These are phyloP conservation scores for Diabrotica undecimpunctata DNA, from an alignment of 1,140 invertebrate species.

Conservation along the genomic window DNA sequence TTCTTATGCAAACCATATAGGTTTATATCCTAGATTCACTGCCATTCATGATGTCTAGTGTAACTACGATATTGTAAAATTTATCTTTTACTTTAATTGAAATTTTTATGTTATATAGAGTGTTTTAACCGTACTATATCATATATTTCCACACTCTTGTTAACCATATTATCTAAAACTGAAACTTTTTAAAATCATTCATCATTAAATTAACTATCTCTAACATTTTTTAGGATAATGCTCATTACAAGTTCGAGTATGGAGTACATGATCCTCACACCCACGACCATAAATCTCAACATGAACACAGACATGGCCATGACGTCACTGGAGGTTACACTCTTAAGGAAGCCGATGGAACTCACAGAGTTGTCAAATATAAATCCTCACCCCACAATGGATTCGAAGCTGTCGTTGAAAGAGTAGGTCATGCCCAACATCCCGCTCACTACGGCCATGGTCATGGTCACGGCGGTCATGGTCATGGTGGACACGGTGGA, in stretches of 20 bases:
- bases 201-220: neutral
- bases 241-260: constrained; percentile 50
- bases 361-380: constrained; percentile 48
- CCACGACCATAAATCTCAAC: constrained; percentile 50
- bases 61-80: no score
- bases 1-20: no score
- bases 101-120: no score
- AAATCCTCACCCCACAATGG: constrained; percentile 46
- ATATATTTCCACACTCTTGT: no score
- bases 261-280: constrained; percentile 50
- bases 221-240: constrained; percentile 8
- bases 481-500: constrained; percentile 17
- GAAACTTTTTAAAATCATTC: no score
- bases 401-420: constrained; percentile 35
- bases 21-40: no score
- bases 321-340: constrained; percentile 49
- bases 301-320: constrained; percentile 50
- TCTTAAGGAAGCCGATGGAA: constrained; percentile 49
- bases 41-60: no score
- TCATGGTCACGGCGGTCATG: constrained; percentile 10
- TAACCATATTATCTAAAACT: no score
- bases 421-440: constrained; percentile 13
- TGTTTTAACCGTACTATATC: no score
- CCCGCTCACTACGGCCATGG: neutral
- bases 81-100: no score